Percentiles rank a stretch among this genome's conserved stretches.
These are phyloP conservation scores for Hirtodrosophila alboralis DNA, from an alignment of 2,888 invertebrate species.

Conservation along the genomic window DNA sequence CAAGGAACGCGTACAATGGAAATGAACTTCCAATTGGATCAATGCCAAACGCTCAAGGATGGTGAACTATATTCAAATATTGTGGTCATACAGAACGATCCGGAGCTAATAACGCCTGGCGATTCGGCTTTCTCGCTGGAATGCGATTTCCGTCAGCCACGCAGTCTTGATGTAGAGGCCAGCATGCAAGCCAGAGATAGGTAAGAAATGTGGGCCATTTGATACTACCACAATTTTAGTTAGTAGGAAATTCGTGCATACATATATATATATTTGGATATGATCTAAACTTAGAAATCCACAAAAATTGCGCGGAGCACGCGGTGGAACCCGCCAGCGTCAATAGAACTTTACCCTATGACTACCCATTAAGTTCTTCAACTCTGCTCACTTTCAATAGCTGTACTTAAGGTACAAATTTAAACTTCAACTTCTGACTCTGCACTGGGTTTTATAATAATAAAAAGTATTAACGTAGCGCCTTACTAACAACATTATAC, in stretches of 20 bases:
- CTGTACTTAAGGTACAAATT: conserved; percentile 78
- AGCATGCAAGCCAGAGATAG: conserved; percentile 84
- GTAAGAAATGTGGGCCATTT: conserved; percentile 60
- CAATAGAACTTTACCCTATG: conserved; percentile 70
- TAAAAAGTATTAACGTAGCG: conserved; percentile 34
- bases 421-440: conserved; percentile 27
- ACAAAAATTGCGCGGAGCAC: conserved; percentile 84
- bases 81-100: conserved; percentile 88
- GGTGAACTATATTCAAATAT: conserved; percentile 87
- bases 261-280: conserved; percentile 31
- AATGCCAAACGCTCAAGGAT: conserved; percentile 86
- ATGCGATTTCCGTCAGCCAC: conserved; percentile 87
- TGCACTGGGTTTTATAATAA: conserved; percentile 11
- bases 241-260: conserved; percentile 1
- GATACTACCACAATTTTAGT: neutral
- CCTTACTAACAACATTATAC: conserved; percentile 51
- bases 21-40: conserved; percentile 86
- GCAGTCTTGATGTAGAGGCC: conserved; percentile 85
- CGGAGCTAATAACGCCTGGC: conserved; percentile 87
- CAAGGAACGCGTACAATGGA: conserved; percentile 84
- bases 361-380: conserved; percentile 54
- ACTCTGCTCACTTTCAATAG: conserved; percentile 62
- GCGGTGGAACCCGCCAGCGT: conserved; percentile 82
- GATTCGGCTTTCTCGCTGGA: conserved; percentile 88
- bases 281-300: conserved; percentile 78